Evolutionary conservation across 2,797 vertebrate species (phyloP).

Genomic region (Melanotaenia boesemani): DNA sequence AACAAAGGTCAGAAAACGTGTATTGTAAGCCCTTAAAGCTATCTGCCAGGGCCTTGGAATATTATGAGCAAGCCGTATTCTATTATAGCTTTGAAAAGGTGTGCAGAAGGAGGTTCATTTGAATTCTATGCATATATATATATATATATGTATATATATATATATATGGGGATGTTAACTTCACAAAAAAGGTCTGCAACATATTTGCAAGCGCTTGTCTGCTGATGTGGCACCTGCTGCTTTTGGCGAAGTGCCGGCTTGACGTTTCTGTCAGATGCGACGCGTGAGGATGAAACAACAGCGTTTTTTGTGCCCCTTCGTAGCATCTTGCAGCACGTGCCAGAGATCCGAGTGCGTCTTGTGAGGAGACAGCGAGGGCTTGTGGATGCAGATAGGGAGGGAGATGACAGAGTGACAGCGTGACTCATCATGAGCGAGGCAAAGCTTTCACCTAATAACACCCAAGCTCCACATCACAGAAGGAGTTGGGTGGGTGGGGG

Average conservation of each 20-base stretch:
- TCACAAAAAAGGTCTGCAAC: conserved; percentile 38
- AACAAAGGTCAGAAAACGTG: conserved; percentile 76
- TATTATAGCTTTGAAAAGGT: conserved; percentile 35
- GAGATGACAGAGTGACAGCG: conserved; percentile 64
- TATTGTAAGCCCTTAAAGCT: conserved; percentile 50
- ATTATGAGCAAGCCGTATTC: conserved; percentile 65
- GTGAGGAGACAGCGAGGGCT: conserved; percentile 24
- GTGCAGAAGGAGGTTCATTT: conserved; percentile 12
- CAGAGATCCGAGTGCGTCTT: conserved; percentile 29
- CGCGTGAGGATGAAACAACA: conserved; percentile 40
- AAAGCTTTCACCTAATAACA: conserved; percentile 70
- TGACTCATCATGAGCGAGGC: conserved; percentile 62
- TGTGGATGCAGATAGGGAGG: neutral
- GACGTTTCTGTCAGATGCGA: conserved; percentile 54
- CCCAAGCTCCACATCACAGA: conserved; percentile 61
- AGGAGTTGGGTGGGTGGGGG: neutral
- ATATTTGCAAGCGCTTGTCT: conserved; percentile 29
- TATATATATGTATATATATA: no score
- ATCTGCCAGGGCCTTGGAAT: conserved; percentile 55
- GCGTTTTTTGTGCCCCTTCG: conserved; percentile 24
- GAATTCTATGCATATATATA: conserved; percentile 26
- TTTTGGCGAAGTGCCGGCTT: conserved; percentile 56
- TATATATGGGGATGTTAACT: conserved; percentile 6
- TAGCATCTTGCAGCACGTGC: conserved; percentile 23
- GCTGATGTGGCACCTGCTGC: conserved; percentile 50